Conservation (phyloP, 30 jellyfish, hydroid and myxozoan species). For the Chironex yamaguchii region DNA sequence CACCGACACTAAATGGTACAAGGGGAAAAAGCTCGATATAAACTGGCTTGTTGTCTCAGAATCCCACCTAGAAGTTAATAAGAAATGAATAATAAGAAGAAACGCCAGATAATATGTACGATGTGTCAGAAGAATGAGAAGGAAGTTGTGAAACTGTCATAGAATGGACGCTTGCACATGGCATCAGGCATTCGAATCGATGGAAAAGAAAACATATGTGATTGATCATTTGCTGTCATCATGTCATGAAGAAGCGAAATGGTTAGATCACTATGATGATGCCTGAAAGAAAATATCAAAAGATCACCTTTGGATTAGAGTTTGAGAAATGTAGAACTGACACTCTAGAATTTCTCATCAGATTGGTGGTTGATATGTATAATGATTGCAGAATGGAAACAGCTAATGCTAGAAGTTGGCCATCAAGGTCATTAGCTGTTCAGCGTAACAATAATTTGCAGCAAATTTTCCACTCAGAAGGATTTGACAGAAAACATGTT, state of each 20-base stretch:
- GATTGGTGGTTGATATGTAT: constrained; percentile 34
- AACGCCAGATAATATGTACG: background rate
- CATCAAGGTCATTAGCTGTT: constrained; percentile 43
- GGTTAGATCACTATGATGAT: no score
- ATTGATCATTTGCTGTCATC: constrained; percentile 40
- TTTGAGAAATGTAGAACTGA: constrained; percentile 6
- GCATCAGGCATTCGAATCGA: constrained; percentile 54
- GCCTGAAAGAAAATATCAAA: constrained; percentile 19
- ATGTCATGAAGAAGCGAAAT: constrained; percentile 28
- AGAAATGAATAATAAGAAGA: no score
- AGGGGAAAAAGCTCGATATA: no score
- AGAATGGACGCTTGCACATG: constrained; percentile 46
- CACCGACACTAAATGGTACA: no score
- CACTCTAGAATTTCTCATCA: constrained; percentile 17
- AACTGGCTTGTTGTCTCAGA: no score
- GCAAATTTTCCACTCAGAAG: constrained; percentile 27
- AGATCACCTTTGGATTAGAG: constrained; percentile 36
- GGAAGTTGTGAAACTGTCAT: constrained; percentile 16
- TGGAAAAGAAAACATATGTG: constrained; percentile 44
- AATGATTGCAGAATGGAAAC: constrained; percentile 46
- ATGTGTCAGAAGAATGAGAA: constrained; percentile 39
- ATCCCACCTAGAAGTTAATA: no score
- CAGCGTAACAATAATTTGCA: constrained; percentile 48
- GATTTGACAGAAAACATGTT: constrained; percentile 20
- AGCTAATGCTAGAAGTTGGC: constrained; percentile 65